Conservation (phyloP, 2,888 invertebrate genomes). For the Rotaria macrura region DNA sequence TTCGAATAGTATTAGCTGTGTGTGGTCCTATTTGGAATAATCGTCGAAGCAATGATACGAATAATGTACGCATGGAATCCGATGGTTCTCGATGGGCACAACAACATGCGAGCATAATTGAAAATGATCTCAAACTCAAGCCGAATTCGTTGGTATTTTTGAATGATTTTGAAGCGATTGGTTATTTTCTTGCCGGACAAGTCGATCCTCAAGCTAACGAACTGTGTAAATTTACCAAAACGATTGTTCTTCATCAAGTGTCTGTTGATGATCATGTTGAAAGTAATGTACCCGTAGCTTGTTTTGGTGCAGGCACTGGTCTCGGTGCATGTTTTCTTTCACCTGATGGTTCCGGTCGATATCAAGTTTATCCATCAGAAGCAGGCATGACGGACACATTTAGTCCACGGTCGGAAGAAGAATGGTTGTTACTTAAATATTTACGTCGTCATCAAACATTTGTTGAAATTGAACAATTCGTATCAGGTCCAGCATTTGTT, state of each 20-base stretch:
- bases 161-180: slow-evolving; percentile 20
- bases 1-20: background rate
- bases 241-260: background rate
- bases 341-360: background rate
- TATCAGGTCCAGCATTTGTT: slow-evolving; percentile 7
- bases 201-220: background rate
- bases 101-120: background rate
- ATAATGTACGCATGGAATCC: background rate
- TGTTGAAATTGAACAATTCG: background rate
- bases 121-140: background rate
- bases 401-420: background rate
- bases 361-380: slow-evolving; percentile 9
- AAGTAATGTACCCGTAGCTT: background rate
- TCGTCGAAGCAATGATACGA: slow-evolving; percentile 1
- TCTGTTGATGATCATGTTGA: background rate
- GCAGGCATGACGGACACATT: slow-evolving; percentile 2
- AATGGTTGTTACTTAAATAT: background rate
- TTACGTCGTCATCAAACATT: background rate
- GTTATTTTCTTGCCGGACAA: background rate
- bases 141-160: background rate
- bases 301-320: background rate
- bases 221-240: background rate
- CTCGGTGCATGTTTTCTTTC: background rate
- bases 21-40: slow-evolving; percentile 15
- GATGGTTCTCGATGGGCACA: background rate